Evolutionary conservation across 2,113 vertebrate species (phyloP).

Genomic region (Apodemus sylvaticus): DNA sequence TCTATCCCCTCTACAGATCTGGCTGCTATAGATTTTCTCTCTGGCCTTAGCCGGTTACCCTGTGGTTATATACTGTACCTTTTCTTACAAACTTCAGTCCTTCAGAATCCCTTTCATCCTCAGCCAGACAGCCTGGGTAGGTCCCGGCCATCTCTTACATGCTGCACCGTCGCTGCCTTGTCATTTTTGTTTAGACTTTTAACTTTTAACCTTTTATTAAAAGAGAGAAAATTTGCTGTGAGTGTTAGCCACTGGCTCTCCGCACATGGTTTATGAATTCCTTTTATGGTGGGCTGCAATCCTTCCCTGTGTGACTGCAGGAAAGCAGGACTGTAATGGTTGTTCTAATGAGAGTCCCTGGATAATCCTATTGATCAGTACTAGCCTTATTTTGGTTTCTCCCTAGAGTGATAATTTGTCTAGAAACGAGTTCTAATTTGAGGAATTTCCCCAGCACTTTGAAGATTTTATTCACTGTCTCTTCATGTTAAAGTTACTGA

Average conservation of each 20-base stretch:
- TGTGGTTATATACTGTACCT: not conserved
- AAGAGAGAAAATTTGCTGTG: not conserved
- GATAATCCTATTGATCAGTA: not conserved
- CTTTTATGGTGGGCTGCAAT: not conserved
- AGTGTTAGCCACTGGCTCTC: slow-evolving; percentile 13
- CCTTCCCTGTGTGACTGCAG: not conserved
- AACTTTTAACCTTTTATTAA: slow-evolving; percentile 31
- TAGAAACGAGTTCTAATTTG: slow-evolving; percentile 39
- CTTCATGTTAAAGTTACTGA: not conserved
- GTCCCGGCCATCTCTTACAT: not conserved
- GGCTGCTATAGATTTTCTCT: slow-evolving; percentile 13
- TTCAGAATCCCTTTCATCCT: not conserved
- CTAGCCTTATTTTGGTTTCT: not conserved
- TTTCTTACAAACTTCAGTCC: slow-evolving; percentile 15
- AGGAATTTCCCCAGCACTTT: not conserved
- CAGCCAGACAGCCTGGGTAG: not conserved
- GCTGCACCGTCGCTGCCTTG: not conserved
- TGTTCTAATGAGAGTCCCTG: not conserved
- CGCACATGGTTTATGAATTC: not conserved
- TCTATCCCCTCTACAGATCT: not conserved
- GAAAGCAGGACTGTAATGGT: not conserved
- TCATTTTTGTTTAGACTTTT: slow-evolving; percentile 18
- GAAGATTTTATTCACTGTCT: not conserved
- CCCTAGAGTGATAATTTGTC: slow-evolving; percentile 16
- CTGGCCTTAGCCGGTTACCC: not conserved